Conservation (phyloP, 2,113 vertebrate genomes). For the Tympanuchus pallidicinctus region DNA sequence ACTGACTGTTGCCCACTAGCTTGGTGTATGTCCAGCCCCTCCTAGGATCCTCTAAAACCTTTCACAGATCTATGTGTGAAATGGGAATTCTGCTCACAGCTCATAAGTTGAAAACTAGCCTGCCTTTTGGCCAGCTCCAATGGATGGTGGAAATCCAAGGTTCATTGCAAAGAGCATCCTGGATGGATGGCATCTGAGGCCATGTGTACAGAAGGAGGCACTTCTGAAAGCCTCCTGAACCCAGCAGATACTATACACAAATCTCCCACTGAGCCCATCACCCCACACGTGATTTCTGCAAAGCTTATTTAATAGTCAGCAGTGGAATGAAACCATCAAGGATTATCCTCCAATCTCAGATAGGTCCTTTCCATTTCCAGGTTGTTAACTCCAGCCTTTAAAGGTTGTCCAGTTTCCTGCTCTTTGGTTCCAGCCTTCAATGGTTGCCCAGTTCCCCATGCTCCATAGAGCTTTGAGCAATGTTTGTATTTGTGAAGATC, state of each 20-base stretch:
- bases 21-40: background rate
- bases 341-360: background rate
- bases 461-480: background rate
- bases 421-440: background rate
- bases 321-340: background rate
- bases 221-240: background rate
- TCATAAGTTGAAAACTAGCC: background rate
- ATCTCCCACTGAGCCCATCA: background rate
- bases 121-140: background rate
- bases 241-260: background rate
- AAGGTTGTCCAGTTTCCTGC: background rate
- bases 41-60: background rate
- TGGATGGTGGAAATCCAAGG: background rate
- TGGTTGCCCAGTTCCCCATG: background rate
- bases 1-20: background rate
- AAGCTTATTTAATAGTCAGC: background rate
- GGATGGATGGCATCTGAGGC: background rate
- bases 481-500: background rate
- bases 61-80: background rate
- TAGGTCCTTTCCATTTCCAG: background rate
- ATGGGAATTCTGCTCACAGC: background rate
- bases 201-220: background rate
- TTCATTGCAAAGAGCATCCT: background rate
- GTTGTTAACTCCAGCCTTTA: background rate
- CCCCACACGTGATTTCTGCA: background rate